Conservation (phyloP, 2,888 invertebrate species). For the Macaria liturata region DNA sequence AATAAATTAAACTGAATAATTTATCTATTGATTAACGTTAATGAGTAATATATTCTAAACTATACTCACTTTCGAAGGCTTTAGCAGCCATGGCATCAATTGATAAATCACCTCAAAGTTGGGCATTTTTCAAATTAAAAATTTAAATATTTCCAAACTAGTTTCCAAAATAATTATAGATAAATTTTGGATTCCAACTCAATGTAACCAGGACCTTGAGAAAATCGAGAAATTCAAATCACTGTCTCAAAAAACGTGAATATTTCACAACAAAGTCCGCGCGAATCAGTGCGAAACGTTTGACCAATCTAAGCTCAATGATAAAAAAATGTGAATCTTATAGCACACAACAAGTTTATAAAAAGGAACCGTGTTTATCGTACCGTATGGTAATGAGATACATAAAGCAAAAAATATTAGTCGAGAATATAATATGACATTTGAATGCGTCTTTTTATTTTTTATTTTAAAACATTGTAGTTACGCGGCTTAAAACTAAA, state of each 20-base stretch:
- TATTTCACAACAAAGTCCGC: neutral
- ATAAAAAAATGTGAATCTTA: conserved; percentile 2
- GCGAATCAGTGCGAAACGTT: conserved; percentile 7
- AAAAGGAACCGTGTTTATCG: conserved; percentile 10
- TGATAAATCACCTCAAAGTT: conserved; percentile 13
- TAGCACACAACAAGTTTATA: conserved; percentile 10
- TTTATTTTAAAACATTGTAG: too few species aligned
- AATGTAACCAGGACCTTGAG: too few species aligned
- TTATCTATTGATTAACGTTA: neutral
- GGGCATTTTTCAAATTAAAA: conserved; percentile 7
- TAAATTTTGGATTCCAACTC: neutral
- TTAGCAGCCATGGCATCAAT: conserved; percentile 20
- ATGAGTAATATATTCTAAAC: neutral
- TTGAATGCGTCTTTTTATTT: neutral
- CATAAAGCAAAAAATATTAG: conserved; percentile 5
- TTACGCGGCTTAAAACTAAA: too few species aligned
- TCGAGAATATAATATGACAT: conserved; percentile 22
- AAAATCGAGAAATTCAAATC: neutral
- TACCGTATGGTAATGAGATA: neutral
- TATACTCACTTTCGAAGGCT: conserved; percentile 19
- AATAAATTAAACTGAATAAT: too few species aligned
- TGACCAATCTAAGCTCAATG: conserved; percentile 13
- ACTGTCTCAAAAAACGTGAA: neutral
- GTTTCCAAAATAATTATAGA: neutral
- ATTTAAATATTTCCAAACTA: neutral